These are phyloP conservation scores for Piaya cayana DNA, from an alignment of 2,113 vertebrate species.

Conservation along the genomic window DNA sequence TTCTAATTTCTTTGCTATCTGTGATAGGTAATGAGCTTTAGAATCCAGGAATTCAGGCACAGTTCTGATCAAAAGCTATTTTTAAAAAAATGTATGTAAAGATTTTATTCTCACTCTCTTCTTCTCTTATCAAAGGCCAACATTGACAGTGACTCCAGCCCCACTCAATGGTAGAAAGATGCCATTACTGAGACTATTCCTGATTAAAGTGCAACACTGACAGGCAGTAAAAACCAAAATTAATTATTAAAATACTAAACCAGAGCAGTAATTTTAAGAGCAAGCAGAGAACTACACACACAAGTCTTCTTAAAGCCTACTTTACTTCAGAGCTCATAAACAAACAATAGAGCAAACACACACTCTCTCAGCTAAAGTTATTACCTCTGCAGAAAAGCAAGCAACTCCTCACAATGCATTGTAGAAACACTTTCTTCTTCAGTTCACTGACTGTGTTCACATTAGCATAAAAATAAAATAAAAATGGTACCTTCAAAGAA, in stretches of 20 bases:
- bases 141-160: slow-evolving; percentile 48
- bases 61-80: neutral
- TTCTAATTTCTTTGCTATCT: neutral
- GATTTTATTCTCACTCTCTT: neutral
- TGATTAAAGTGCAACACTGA: slow-evolving; percentile 40
- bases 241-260: slow-evolving; percentile 55
- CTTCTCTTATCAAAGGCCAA: slow-evolving; percentile 27
- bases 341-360: neutral
- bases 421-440: neutral
- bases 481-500: slow-evolving; percentile 93
- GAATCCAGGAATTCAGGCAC: neutral
- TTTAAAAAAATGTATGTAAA: neutral
- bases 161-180: slow-evolving; percentile 38
- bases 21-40: neutral
- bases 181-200: slow-evolving; percentile 23
- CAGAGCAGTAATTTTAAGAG: slow-evolving; percentile 23
- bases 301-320: neutral
- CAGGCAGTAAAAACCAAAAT: slow-evolving; percentile 34
- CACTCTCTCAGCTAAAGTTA: neutral
- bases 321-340: slow-evolving; percentile 17
- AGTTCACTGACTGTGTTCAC: neutral
- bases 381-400: neutral
- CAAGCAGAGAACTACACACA: slow-evolving; percentile 9
- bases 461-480: slow-evolving; percentile 14
- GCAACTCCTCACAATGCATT: neutral